Base-by-base conservation (phyloP, 2,888 invertebrate species). In the Daptonema setosum region DNA sequence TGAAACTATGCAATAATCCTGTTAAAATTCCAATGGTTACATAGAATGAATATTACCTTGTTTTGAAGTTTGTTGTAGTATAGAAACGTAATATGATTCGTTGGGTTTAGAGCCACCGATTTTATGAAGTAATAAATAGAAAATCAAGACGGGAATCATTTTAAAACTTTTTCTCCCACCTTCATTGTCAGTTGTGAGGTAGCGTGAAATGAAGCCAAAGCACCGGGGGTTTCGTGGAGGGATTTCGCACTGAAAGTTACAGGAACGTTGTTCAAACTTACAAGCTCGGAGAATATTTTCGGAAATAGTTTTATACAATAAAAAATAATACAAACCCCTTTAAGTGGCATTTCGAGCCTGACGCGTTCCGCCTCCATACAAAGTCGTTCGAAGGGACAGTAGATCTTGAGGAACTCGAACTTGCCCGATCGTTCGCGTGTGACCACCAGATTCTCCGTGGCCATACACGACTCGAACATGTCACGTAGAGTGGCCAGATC, bases 341-440 rank as follows among this genome's bases (percentile, higher is more conserved):
- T 62, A 22, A 72, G 58, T 20, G 71, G 69, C 70, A 72, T 69
- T 59, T 72, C 67, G 30, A 72, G 58, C 30, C 68, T 66, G 14
- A 68, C 64, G 35, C 58, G 61, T 55, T 72, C 71, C 1, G 72
- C 72, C 57, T 72, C 69, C 3, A 61, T 55, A 60, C 69, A 68
- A 24, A 72, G 61, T 53, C 70, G 60, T 45, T 64, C 62, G 59
- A 72, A 71, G 0, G 72, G 69, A 56, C 66, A 65, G 58, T 70
- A 68, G 2, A 72, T 58, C 48, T 68, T 67, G 22, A 61, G 51
- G 43, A 55, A 59, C 14, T 26, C 30, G 28, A 63, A 57, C 20
- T 62, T 64, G 24, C 62, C 62, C 1, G 57, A 30, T 17, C 43
- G 57, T 24, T 63, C 66, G 3, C 57, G 59, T 54, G 67, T 65